Percentiles rank a stretch among this genome's conserved stretches.
Conservation (phyloP, 2,113 vertebrate species). For the Carassius carassius region DNA sequence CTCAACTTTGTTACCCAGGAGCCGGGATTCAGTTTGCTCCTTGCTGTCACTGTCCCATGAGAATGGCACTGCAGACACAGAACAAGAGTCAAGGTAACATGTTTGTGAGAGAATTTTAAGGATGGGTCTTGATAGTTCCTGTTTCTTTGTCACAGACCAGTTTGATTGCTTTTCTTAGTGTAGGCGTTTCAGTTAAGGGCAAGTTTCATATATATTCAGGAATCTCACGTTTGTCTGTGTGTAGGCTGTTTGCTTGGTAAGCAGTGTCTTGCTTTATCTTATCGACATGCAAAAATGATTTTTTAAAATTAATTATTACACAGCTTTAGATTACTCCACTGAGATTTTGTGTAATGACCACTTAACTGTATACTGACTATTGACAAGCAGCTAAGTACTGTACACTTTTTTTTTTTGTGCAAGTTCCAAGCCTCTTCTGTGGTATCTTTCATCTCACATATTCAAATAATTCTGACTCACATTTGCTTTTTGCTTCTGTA, state of each 20-base stretch:
- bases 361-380: neutral
- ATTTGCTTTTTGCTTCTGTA: neutral
- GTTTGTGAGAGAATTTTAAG: neutral
- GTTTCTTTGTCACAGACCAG: conserved; percentile 30
- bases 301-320: neutral
- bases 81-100: conserved; percentile 54
- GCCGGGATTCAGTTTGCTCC: conserved; percentile 57
- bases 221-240: neutral
- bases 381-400: neutral
- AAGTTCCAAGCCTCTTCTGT: too few relatives aligned
- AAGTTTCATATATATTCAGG: conserved; percentile 6
- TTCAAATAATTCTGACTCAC: neutral
- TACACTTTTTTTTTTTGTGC: too few relatives aligned
- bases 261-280: neutral
- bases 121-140: neutral
- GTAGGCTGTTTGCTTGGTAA: neutral
- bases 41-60: conserved; percentile 62
- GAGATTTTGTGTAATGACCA: neutral
- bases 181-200: conserved; percentile 13
- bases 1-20: conserved; percentile 70
- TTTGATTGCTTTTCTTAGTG: neutral
- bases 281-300: neutral
- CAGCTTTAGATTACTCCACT: neutral
- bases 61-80: conserved; percentile 61
- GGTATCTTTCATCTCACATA: neutral